Percentiles rank a stretch among this genome's conserved stretches.
Evolutionary conservation across 2,797 vertebrate species (phyloP).

Genomic region (Chelon labrosus): DNA sequence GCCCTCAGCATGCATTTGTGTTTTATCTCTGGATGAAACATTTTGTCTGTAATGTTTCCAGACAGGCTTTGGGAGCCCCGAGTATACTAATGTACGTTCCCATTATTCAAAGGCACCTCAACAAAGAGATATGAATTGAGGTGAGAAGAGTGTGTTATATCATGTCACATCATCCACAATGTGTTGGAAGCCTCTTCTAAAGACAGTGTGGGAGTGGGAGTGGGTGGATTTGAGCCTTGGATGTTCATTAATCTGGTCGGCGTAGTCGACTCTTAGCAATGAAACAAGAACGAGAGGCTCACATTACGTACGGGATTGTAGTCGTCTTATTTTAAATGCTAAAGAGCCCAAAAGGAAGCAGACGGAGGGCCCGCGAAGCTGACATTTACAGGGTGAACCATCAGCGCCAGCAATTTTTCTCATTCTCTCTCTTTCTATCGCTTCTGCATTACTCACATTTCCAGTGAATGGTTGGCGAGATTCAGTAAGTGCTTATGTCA

Average conservation of each 20-base stretch:
- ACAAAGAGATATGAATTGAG: constrained; percentile 58
- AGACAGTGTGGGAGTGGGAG: constrained; percentile 63
- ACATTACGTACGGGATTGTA: constrained; percentile 2
- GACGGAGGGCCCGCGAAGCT: constrained; percentile 7
- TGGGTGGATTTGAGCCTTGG: constrained; percentile 59
- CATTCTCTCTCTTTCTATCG: constrained; percentile 12
- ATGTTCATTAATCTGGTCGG: constrained; percentile 66
- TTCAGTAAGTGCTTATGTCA: constrained; percentile 66
- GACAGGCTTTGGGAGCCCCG: constrained; percentile 55
- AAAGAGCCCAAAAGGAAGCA: constrained; percentile 17
- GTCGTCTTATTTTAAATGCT: constrained; percentile 35
- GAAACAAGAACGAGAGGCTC: constrained; percentile 21
- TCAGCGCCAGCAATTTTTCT: constrained; percentile 13
- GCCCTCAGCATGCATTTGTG: constrained; percentile 36
- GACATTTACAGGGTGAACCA: constrained; percentile 28
- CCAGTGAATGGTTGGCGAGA: constrained; percentile 33
- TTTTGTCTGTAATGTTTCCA: constrained; percentile 61
- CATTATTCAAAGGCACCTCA: constrained; percentile 67
- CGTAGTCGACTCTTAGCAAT: constrained; percentile 22
- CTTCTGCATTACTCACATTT: constrained; percentile 33
- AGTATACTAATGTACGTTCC: constrained; percentile 56
- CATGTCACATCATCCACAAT: constrained; percentile 59
- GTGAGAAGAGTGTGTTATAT: constrained; percentile 60
- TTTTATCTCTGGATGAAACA: constrained; percentile 64
- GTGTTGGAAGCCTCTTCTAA: constrained; percentile 58